These are phyloP conservation scores for Sanderia malayensis DNA, from an alignment of 30 jellyfish, hydroid and myxozoan genomes.

Conservation along the genomic window DNA sequence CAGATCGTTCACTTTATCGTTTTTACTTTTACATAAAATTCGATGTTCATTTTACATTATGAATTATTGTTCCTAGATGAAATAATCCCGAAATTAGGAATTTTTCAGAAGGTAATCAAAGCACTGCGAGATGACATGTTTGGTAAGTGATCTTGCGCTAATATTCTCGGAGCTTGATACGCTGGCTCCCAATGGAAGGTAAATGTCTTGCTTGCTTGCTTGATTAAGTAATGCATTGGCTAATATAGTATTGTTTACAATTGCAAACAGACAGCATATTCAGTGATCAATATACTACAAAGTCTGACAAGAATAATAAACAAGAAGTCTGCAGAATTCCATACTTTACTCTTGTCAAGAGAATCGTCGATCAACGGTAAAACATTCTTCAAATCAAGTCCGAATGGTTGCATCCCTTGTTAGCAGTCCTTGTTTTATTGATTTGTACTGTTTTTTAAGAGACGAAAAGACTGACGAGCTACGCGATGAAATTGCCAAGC, in stretches of 20 bases:
- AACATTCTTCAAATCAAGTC: too few species aligned
- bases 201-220: too few species aligned
- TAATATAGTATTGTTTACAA: too few species aligned
- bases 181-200: too few species aligned
- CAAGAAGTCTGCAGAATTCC: conserved; percentile 36
- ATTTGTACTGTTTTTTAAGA: background rate
- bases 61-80: conserved; percentile 54
- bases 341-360: conserved; percentile 23
- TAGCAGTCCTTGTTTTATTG: background rate
- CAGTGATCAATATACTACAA: conserved; percentile 42
- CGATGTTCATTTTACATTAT: too few species aligned
- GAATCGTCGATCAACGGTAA: conserved; percentile 44
- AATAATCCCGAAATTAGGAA: conserved; percentile 59
- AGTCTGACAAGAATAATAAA: background rate
- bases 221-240: too few species aligned
- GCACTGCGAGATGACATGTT: conserved; percentile 65
- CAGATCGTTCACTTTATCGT: too few species aligned
- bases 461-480: conserved; percentile 1
- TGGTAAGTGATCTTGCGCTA: too few species aligned
- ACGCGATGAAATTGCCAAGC: background rate
- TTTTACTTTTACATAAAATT: too few species aligned
- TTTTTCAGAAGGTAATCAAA: conserved; percentile 55
- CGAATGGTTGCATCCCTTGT: background rate
- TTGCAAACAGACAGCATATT: conserved; percentile 56
- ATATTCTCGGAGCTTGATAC: too few species aligned